Evolutionary conservation across 2,888 invertebrate species (phyloP).

Genomic region (Caenorhabditis angaria): DNA sequence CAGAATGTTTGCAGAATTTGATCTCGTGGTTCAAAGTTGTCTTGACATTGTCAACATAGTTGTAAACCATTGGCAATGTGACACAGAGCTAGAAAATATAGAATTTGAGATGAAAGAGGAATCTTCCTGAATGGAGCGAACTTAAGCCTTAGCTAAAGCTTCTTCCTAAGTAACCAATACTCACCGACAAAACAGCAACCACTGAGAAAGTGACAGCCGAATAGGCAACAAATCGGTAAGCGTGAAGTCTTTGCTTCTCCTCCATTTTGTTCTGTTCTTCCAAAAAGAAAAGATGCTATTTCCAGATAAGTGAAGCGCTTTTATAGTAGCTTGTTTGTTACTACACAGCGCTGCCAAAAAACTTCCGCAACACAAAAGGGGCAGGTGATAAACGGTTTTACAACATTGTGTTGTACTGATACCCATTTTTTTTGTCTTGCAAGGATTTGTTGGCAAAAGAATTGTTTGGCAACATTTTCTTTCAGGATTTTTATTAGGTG

Average conservation of each 20-base stretch:
- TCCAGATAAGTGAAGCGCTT: constrained; percentile 21
- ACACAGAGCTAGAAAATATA: constrained; percentile 38
- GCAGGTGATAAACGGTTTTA: too few species aligned
- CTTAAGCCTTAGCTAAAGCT: too few species aligned
- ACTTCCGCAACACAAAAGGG: too few species aligned
- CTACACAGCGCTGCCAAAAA: too few species aligned
- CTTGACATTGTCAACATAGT: constrained; percentile 55
- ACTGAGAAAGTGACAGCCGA: constrained; percentile 42
- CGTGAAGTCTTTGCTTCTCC: constrained; percentile 37
- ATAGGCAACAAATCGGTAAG: constrained; percentile 46
- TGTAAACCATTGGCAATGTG: constrained; percentile 54
- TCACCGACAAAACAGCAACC: constrained; percentile 42
- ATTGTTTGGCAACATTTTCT: too few species aligned
- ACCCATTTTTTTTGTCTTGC: too few species aligned
- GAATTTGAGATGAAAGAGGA: background rate
- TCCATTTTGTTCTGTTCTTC: constrained; percentile 27
- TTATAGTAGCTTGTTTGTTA: constrained; percentile 12
- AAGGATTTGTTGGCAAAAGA: too few species aligned
- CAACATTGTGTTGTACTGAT: too few species aligned
- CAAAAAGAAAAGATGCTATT: constrained; percentile 23
- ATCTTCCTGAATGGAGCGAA: too few species aligned
- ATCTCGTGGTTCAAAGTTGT: constrained; percentile 51
- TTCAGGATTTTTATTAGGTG: too few species aligned
- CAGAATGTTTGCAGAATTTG: constrained; percentile 55
- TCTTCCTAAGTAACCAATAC: constrained; percentile 6